Base-by-base conservation (phyloP, 2,888 invertebrate species). In the Chymomyza fuscimana region DNA sequence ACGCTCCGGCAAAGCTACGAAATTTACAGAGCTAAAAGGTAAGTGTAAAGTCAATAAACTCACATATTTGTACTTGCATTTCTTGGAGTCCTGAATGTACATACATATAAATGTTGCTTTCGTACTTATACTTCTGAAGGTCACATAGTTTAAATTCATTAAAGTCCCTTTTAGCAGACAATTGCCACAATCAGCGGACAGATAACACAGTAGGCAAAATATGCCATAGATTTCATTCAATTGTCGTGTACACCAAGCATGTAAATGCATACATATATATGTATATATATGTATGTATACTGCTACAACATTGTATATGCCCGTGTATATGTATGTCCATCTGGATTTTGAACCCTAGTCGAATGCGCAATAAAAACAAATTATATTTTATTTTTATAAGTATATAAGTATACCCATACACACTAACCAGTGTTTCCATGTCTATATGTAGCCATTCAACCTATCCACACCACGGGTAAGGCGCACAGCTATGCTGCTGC, bases 401-500 rank as follows among this genome's bases (percentile, higher is more conserved):
- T 32, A 56, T 19, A 19, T 59, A 63, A 25, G 25, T 56, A 46
- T 2, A 1, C 50, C 32, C 36, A 36, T 36, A 61, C 10, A 36
- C 4, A 46, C 12, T 19, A 61, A 32, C 19, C 19, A 19, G 5
- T 46, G 29, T 36, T 46, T 12, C 36, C 61, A 9, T 73, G 36
- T 50, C 19, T 58, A 7, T 15, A 63, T 68, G 22, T 67, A 81
- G 86, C 74, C 51, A 7, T 73, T 73, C 78, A 79, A 66, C 74
- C 71, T 16, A 65, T 83, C 29, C 77, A 83, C 51, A 82, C 80
- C 10, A 86, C 69, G 40, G 61, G 71, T 22, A 91, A 92, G 32
- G 81, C 89, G 25, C 90, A 92, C 61, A 93, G 92, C 80, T 94
- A 94, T 86, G 94, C 94, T 2, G 93, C 92, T 72, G 92, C 92